A percentile compares a stretch with the other conserved stretches of the same genome.
Conservation (phyloP, 2,113 vertebrate species). For the Actenoides lindsayi region DNA sequence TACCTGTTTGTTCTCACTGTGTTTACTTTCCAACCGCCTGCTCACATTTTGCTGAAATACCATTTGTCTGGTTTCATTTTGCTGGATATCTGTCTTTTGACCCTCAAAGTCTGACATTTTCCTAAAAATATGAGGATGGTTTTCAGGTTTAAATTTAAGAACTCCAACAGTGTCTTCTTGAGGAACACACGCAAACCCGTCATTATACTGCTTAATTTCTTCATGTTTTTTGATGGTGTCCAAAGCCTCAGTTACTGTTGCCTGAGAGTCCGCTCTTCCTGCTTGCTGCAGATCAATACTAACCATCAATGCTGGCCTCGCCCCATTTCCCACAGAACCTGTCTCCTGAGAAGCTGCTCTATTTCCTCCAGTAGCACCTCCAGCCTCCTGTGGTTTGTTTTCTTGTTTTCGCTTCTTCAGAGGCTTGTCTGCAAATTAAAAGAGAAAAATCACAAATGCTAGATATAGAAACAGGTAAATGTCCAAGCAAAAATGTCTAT, state of each 20-base stretch:
- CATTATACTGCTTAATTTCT: slow-evolving; percentile 80
- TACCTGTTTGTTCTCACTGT: slow-evolving; percentile 70
- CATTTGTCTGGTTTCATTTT: slow-evolving; percentile 74
- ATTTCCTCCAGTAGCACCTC: slow-evolving; percentile 91
- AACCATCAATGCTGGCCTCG: slow-evolving; percentile 92
- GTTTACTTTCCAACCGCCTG: slow-evolving; percentile 71
- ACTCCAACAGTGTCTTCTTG: slow-evolving; percentile 82
- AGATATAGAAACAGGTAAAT: neutral
- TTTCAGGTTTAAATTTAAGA: slow-evolving; percentile 85
- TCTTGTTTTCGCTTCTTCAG: slow-evolving; percentile 97
- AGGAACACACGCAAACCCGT: slow-evolving; percentile 76
- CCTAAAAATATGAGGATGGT: slow-evolving; percentile 77
- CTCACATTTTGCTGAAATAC: slow-evolving; percentile 76
- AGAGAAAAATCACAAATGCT: slow-evolving; percentile 40
- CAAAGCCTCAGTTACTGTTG: slow-evolving; percentile 82
- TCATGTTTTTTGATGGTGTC: slow-evolving; percentile 80
- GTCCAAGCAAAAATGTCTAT: neutral
- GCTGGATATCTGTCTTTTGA: slow-evolving; percentile 75
- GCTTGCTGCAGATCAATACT: slow-evolving; percentile 96
- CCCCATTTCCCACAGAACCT: slow-evolving; percentile 89
- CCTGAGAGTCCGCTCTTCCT: slow-evolving; percentile 88
- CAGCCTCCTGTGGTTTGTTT: slow-evolving; percentile 91
- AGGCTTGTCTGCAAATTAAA: slow-evolving; percentile 89
- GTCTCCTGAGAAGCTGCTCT: slow-evolving; percentile 93
- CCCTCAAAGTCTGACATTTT: slow-evolving; percentile 81